Conservation (phyloP, 2,113 vertebrate species). For the Gallinago undulata region DNA sequence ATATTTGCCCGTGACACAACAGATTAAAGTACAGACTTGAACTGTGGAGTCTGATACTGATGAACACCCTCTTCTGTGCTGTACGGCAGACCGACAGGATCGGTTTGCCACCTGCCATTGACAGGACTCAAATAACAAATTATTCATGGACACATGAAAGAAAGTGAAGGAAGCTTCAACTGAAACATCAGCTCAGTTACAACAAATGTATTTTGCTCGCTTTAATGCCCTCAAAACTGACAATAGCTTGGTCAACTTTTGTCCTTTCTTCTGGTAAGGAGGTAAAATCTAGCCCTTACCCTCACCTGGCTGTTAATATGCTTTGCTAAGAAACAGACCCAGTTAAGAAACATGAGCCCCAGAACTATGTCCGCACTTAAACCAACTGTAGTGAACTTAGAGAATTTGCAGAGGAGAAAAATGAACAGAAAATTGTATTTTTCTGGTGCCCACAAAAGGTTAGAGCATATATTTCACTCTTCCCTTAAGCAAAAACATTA, state of each 20-base stretch:
- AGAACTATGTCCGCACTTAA: background rate
- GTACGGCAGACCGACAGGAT: background rate
- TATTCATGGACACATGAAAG: background rate
- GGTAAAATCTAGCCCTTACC: background rate
- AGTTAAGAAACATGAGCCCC: background rate
- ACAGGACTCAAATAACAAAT: background rate
- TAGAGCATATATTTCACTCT: background rate
- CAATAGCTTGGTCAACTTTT: background rate
- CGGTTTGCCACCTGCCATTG: background rate
- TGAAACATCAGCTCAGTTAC: background rate
- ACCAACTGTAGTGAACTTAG: background rate
- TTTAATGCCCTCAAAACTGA: background rate
- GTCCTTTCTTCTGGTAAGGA: background rate
- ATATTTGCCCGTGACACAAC: background rate
- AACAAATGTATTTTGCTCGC: background rate
- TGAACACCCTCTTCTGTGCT: background rate
- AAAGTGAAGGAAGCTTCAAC: background rate
- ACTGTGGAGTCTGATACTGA: slow-evolving; percentile 9
- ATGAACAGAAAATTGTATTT: background rate
- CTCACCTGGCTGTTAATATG: background rate
- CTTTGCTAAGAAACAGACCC: background rate
- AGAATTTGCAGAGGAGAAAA: background rate
- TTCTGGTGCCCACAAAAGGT: background rate
- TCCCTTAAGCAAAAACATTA: background rate
- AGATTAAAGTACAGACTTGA: background rate